A percentile compares a stretch with the other conserved stretches of the same genome.
Conservation (phyloP, 2,113 vertebrate genomes). For the Stigmatopora nigra region DNA sequence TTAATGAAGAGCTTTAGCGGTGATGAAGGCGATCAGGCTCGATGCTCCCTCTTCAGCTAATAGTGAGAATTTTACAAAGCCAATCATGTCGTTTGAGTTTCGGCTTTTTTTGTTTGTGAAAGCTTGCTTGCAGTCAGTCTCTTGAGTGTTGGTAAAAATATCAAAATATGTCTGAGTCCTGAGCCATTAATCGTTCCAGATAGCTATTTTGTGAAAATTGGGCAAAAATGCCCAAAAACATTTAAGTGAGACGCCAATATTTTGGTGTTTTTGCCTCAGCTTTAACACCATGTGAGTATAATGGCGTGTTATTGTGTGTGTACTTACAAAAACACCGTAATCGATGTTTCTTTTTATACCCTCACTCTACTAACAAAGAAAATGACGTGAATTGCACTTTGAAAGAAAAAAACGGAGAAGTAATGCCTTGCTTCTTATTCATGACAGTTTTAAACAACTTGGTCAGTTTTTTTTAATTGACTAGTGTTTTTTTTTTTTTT, state of each 20-base stretch:
- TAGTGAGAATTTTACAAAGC: slow-evolving; percentile 57
- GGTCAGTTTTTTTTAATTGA: too few relatives aligned
- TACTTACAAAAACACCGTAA: not conserved
- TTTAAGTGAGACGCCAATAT: not conserved
- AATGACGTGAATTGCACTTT: not conserved
- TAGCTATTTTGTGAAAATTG: not conserved
- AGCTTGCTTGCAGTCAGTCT: slow-evolving; percentile 27
- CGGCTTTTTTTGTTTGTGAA: slow-evolving; percentile 20
- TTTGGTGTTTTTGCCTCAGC: slow-evolving; percentile 5
- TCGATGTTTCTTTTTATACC: not conserved
- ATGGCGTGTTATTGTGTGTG: too few relatives aligned
- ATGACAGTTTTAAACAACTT: not conserved
- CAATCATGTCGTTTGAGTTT: slow-evolving; percentile 57
- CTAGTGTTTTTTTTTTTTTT: too few relatives aligned
- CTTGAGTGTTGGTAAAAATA: slow-evolving; percentile 21
- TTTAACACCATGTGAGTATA: not conserved
- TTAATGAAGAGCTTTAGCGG: slow-evolving; percentile 66
- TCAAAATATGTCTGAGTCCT: slow-evolving; percentile 12
- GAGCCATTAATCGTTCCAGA: slow-evolving; percentile 9
- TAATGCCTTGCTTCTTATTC: not conserved
- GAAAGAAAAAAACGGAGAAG: not conserved
- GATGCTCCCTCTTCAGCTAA: slow-evolving; percentile 43
- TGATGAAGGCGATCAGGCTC: slow-evolving; percentile 61
- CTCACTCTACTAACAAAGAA: slow-evolving; percentile 15
- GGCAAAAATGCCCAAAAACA: not conserved